A percentile compares a stretch with the other conserved stretches of the same genome.
Conservation (phyloP, 2,797 vertebrate species). For the Malacoctenus gilli region DNA sequence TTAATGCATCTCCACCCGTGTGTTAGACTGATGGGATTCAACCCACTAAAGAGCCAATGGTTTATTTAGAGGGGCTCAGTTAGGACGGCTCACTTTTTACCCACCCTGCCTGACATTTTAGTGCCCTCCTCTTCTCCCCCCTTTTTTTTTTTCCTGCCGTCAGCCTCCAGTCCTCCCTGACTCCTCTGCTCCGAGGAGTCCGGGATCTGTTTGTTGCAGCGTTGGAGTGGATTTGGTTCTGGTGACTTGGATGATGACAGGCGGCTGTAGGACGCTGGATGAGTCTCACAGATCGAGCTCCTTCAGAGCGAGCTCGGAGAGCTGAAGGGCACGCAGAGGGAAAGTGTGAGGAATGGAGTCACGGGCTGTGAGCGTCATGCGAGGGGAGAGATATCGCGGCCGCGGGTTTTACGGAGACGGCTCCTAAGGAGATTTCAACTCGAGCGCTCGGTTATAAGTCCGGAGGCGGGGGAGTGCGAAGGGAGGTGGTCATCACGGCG, state of each 20-base stretch:
- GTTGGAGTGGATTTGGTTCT: slow-evolving; percentile 61
- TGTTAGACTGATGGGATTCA: slow-evolving; percentile 51
- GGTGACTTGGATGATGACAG: slow-evolving; percentile 56
- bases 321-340: slow-evolving; percentile 38
- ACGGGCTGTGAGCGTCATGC: slow-evolving; percentile 15
- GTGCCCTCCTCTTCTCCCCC: slow-evolving; percentile 29
- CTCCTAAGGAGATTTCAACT: slow-evolving; percentile 66
- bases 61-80: slow-evolving; percentile 58
- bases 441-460: slow-evolving; percentile 49
- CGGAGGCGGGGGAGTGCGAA: slow-evolving; percentile 38
- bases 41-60: slow-evolving; percentile 49
- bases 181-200: slow-evolving; percentile 15
- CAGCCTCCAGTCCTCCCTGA: slow-evolving; percentile 3
- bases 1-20: slow-evolving; percentile 25
- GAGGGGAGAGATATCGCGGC: slow-evolving; percentile 24
- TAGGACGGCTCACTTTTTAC: slow-evolving; percentile 44
- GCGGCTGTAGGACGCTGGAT: slow-evolving; percentile 55
- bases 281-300: slow-evolving; percentile 45
- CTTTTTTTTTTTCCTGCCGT: slow-evolving; percentile 7
- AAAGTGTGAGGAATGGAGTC: slow-evolving; percentile 19
- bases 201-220: slow-evolving; percentile 46
- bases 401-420: slow-evolving; percentile 57
- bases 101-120: slow-evolving; percentile 58
- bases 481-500: slow-evolving; percentile 42
- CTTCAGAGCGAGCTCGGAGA: slow-evolving; percentile 48